These are phyloP conservation scores for Drosophila pallidifrons DNA, from an alignment of 1,140 invertebrate species.

Conservation along the genomic window DNA sequence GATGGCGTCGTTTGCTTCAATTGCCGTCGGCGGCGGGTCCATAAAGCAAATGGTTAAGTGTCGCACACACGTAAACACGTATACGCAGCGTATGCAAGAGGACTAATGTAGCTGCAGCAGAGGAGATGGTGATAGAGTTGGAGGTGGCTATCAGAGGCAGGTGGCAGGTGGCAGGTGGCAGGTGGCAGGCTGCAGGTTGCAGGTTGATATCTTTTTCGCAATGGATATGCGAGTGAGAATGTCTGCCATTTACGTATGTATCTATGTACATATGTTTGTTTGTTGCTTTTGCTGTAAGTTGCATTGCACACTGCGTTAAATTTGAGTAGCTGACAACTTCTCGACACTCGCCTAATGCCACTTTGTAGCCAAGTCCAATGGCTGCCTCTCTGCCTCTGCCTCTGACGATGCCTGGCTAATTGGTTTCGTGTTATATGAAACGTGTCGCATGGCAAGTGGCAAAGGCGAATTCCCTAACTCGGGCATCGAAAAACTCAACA, in stretches of 20 bases:
- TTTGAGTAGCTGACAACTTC: slow-evolving; percentile 60
- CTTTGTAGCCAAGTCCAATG: slow-evolving; percentile 14
- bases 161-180: neutral
- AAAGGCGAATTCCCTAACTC: slow-evolving; percentile 20
- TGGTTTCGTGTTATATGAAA: slow-evolving; percentile 56
- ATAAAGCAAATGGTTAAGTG: slow-evolving; percentile 44
- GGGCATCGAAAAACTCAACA: neutral
- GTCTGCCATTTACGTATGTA: slow-evolving; percentile 28
- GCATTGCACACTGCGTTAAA: slow-evolving; percentile 56
- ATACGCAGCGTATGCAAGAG: neutral
- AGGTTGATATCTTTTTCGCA: slow-evolving; percentile 24
- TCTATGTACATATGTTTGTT: neutral
- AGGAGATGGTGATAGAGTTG: neutral
- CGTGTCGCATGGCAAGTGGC: slow-evolving; percentile 35
- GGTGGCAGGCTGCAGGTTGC: slow-evolving; percentile 12
- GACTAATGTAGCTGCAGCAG: neutral
- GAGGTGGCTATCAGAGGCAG: neutral
- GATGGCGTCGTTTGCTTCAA: slow-evolving; percentile 31
- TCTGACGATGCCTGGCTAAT: slow-evolving; percentile 39
- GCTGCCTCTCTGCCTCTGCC: neutral
- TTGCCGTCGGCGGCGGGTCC: slow-evolving; percentile 38
- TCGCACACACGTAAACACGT: slow-evolving; percentile 6
- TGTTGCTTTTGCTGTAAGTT: slow-evolving; percentile 23
- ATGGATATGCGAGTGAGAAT: slow-evolving; percentile 36
- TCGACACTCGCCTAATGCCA: slow-evolving; percentile 29